phyloP scores from a whole-genome alignment of 2,113 vertebrate species.

The Charadrius vociferus region DNA sequence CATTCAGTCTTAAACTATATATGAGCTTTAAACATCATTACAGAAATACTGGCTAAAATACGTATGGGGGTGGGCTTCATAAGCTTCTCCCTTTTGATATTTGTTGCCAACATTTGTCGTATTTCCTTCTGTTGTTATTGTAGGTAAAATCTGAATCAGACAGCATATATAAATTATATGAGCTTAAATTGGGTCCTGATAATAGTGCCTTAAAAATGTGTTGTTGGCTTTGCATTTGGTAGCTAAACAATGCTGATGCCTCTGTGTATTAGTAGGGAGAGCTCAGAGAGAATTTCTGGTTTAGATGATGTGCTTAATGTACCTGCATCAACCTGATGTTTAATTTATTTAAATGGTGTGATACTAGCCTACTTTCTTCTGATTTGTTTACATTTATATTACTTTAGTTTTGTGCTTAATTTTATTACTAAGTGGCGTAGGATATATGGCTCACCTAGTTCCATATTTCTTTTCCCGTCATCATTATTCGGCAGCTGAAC shows the following conservation, averaged over 20 bases:
- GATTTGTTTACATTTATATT: background rate
- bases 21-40: background rate
- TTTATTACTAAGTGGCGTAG: background rate
- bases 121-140: background rate
- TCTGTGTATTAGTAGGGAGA: background rate
- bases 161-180: background rate
- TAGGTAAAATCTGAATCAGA: background rate
- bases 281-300: background rate
- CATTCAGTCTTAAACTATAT: background rate
- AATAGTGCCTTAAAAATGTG: background rate
- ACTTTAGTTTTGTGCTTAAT: background rate
- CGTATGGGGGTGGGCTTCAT: background rate
- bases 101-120: background rate
- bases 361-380: background rate
- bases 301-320: background rate
- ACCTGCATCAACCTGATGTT: background rate
- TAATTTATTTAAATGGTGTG: background rate
- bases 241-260: background rate
- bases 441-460: background rate
- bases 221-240: background rate
- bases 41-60: background rate
- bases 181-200: background rate
- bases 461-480: background rate
- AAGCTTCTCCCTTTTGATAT: background rate
- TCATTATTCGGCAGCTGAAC: background rate